These are phyloP conservation scores for Typhlichthys eigenmanni DNA, from an alignment of 2,797 vertebrate genomes.

Conservation along the genomic window DNA sequence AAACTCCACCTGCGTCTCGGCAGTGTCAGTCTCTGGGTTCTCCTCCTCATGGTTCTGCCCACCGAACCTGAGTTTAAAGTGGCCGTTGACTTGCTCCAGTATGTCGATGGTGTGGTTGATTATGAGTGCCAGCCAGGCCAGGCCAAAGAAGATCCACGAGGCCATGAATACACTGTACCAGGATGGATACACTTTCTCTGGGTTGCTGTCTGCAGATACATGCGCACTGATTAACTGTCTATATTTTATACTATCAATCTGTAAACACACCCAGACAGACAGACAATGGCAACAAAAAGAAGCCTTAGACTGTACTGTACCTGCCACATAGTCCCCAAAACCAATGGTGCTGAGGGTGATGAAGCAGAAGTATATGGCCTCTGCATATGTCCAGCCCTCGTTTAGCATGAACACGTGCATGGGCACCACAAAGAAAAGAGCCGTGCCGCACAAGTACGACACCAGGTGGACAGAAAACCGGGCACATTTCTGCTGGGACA, in stretches of 20 bases:
- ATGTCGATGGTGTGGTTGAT: constrained; percentile 86
- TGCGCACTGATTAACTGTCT: neutral
- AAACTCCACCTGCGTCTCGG: constrained; percentile 45
- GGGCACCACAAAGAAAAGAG: constrained; percentile 85
- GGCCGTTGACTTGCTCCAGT: constrained; percentile 77
- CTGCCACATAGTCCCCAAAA: constrained; percentile 91
- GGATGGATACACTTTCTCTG: constrained; percentile 77
- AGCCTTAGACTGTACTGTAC: constrained; percentile 56
- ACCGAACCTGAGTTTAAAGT: constrained; percentile 40
- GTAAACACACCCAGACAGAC: no score
- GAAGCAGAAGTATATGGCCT: constrained; percentile 92
- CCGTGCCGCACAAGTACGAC: constrained; percentile 65
- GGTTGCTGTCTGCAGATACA: constrained; percentile 78
- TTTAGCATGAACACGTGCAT: constrained; percentile 81
- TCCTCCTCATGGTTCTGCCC: neutral
- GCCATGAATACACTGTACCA: constrained; percentile 88
- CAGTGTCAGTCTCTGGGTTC: constrained; percentile 6
- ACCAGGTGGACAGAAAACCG: constrained; percentile 76
- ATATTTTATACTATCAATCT: no score
- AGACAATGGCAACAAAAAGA: neutral
- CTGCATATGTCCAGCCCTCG: constrained; percentile 87
- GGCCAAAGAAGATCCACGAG: constrained; percentile 92
- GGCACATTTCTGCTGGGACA: constrained; percentile 60
- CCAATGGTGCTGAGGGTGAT: constrained; percentile 94
- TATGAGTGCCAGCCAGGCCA: constrained; percentile 90